Percentiles rank a stretch among this genome's conserved stretches.
Conservation (phyloP, 2,888 invertebrate genomes). For the Agrochola lota region DNA sequence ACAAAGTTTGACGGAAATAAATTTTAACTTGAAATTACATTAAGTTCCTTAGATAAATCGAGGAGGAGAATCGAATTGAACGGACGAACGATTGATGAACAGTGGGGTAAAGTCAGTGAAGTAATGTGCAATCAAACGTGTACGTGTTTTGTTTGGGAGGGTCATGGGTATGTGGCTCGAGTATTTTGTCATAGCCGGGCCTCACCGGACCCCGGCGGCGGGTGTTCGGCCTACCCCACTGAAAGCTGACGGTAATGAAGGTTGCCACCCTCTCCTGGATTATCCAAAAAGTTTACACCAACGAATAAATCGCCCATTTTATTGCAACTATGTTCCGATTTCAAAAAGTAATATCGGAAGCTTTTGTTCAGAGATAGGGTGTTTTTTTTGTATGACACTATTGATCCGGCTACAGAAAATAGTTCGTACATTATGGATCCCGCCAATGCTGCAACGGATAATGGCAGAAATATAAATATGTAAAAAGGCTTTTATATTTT, state of each 20-base stretch:
- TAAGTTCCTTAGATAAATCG: constrained; percentile 34
- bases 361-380: constrained; percentile 25
- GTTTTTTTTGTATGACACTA: constrained; percentile 21
- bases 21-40: constrained; percentile 12
- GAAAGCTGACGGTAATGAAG: constrained; percentile 31
- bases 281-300: constrained; percentile 39
- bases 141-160: constrained; percentile 66
- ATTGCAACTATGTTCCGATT: constrained; percentile 21
- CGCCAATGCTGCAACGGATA: constrained; percentile 2
- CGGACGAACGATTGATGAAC: background rate
- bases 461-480: constrained; percentile 10
- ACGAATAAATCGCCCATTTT: constrained; percentile 31
- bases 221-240: background rate
- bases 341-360: constrained; percentile 25
- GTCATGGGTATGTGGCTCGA: constrained; percentile 32
- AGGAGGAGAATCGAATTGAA: constrained; percentile 15
- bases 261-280: constrained; percentile 22
- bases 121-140: constrained; percentile 67
- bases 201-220: background rate
- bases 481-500: constrained; percentile 14
- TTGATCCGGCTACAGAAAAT: constrained; percentile 28
- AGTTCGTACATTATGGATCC: constrained; percentile 27
- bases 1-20: constrained; percentile 9
- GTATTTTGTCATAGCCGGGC: constrained; percentile 24
- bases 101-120: constrained; percentile 27